A percentile compares a stretch with the other conserved stretches of the same genome.
phyloP scores from a whole-genome alignment of 2,888 invertebrate species.

The Hymenopus coronatus region DNA sequence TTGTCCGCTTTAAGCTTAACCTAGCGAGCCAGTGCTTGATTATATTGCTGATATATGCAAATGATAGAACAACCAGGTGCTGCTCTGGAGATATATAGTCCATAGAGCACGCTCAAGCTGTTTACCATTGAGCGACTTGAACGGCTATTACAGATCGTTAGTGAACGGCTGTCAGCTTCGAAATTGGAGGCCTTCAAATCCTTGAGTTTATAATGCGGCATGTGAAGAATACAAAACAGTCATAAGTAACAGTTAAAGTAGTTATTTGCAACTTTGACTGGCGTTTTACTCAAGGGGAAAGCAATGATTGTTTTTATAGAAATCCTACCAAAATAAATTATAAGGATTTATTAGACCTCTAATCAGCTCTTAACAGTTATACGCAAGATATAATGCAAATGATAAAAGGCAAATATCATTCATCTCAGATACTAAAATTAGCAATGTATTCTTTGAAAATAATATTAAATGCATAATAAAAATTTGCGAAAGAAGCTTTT shows the following conservation, averaged over 20 bases:
- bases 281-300: too few relatives aligned
- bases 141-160: background rate
- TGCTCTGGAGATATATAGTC: background rate
- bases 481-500: too few relatives aligned
- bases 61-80: background rate
- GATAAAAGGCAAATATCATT: too few relatives aligned
- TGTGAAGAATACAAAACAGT: background rate
- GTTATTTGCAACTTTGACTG: too few relatives aligned
- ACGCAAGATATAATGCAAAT: too few relatives aligned
- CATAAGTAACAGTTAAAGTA: background rate
- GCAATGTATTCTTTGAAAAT: too few relatives aligned
- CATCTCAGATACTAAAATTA: too few relatives aligned
- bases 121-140: background rate
- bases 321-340: too few relatives aligned
- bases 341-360: too few relatives aligned
- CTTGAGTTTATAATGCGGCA: background rate
- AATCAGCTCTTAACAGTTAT: too few relatives aligned
- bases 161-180: background rate
- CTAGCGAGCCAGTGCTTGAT: background rate
- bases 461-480: too few relatives aligned
- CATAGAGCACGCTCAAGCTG: background rate
- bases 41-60: background rate
- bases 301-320: too few relatives aligned
- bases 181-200: background rate
- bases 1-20: background rate